Percentiles rank a stretch among this genome's conserved stretches.
Conservation (phyloP, 2,113 vertebrate genomes). For the Tyrannus savana region DNA sequence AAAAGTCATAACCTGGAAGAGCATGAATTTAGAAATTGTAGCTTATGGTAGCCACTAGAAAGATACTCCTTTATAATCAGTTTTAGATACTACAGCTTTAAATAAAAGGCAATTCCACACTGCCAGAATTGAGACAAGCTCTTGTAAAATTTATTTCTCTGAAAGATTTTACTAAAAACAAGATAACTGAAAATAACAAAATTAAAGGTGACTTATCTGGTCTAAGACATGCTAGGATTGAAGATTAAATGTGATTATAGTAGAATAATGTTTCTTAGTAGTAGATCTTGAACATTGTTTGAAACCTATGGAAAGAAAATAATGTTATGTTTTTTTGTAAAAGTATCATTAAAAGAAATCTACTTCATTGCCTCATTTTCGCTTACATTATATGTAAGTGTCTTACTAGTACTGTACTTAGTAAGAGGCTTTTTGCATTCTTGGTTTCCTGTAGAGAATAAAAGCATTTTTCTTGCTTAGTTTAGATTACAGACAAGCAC, state of each 20-base stretch:
- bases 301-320: conserved; percentile 55
- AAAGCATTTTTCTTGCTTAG: conserved; percentile 40
- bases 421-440: conserved; percentile 36
- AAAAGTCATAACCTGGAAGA: neutral
- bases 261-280: conserved; percentile 49
- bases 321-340: neutral
- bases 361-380: conserved; percentile 14
- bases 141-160: conserved; percentile 44
- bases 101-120: conserved; percentile 1
- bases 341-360: conserved; percentile 20
- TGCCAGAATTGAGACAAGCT: neutral
- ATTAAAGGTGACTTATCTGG: conserved; percentile 18
- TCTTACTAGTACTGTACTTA: conserved; percentile 6
- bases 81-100: neutral
- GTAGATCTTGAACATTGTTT: conserved; percentile 41
- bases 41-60: conserved; percentile 7
- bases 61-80: neutral
- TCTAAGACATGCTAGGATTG: conserved; percentile 24
- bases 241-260: conserved; percentile 21
- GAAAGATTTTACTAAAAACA: conserved; percentile 4
- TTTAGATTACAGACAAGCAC: conserved; percentile 25
- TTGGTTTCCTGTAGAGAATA: conserved; percentile 52
- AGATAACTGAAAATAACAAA: neutral
- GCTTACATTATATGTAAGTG: conserved; percentile 64
- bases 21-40: neutral